Evolutionary conservation across 2,797 vertebrate species (phyloP), one percentile per base, ranked within the genome.

Genomic region (Microchirus variegatus): DNA sequence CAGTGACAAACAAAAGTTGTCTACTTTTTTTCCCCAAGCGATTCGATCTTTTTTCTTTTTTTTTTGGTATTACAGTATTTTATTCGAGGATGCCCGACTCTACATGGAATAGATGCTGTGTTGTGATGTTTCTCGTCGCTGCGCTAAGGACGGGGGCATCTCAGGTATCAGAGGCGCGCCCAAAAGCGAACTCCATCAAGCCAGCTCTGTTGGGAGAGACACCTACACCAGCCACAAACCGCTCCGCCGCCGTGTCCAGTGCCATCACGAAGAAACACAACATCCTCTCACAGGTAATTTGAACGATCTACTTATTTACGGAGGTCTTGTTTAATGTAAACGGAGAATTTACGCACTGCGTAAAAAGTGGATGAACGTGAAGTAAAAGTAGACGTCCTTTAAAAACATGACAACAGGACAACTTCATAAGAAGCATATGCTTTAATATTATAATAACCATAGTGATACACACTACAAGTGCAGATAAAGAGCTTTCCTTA

Each of bases 131-230:
- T 79, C 91, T 98, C 74, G 88, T 95, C 76, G 93, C 94, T 57
- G 83, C 93, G 46, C 88, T 96, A 83, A 91, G 95, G 89, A 93
- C 93, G 84, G 95, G 92, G 84, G 93, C 94, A 81, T 91, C 94
- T 66, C 96, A 95, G 85, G 90, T 91, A 67, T 77, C 84, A 42
- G 94, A 94, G 85, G 88, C 90, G 78, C 91, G 93, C 77, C 90
- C 95, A 52, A 96, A 96, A 84, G 94, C 93, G 83, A 99, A 99
- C 93, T 95, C 96, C 84, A 99, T 99, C 93, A 97, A 96, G 87
- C 94, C 96, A n/a, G 90, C 90, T 74, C 85, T 92, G 83, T 58
- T 88, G 86, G 95, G 91, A 56, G 95, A 95, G 88, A 83, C 91
- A 50, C 94, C 94, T 40, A 94, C 93, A 43, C 90, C 93, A 71